Conservation (phyloP, 2,888 invertebrate species). For the Oegoconia quadripuncta region DNA sequence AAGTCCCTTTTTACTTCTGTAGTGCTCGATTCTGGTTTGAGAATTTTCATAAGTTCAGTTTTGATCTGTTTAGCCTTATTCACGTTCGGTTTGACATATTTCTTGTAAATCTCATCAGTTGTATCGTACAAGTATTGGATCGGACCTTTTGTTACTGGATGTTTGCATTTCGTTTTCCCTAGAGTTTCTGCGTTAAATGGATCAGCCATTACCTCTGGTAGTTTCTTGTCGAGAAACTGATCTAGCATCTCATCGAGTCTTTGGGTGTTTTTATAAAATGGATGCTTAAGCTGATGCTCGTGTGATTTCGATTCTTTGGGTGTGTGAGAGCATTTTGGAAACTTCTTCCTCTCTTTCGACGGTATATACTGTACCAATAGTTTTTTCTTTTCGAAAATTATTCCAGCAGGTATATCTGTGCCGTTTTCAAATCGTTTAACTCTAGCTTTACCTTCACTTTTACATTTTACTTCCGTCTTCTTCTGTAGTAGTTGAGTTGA, state of each 20-base stretch:
- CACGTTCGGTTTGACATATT: constrained; percentile 1
- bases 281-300: constrained; percentile 44
- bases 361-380: constrained; percentile 41
- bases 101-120: background rate
- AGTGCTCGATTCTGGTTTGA: background rate
- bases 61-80: constrained; percentile 2
- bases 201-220: constrained; percentile 32
- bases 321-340: constrained; percentile 49
- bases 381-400: constrained; percentile 46
- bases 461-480: constrained; percentile 4
- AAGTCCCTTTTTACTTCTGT: constrained; percentile 3
- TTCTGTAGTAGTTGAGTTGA: constrained; percentile 1
- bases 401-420: constrained; percentile 29
- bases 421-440: constrained; percentile 23
- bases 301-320: constrained; percentile 42
- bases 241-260: constrained; percentile 48
- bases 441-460: constrained; percentile 13
- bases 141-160: constrained; percentile 9
- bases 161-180: constrained; percentile 27
- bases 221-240: constrained; percentile 36
- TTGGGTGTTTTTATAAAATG: constrained; percentile 54
- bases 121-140: constrained; percentile 11
- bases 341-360: constrained; percentile 21
- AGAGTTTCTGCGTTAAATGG: constrained; percentile 29
- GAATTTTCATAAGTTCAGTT: constrained; percentile 1